Conservation (phyloP, 2,888 invertebrate genomes). For the Dioctria linearis region DNA sequence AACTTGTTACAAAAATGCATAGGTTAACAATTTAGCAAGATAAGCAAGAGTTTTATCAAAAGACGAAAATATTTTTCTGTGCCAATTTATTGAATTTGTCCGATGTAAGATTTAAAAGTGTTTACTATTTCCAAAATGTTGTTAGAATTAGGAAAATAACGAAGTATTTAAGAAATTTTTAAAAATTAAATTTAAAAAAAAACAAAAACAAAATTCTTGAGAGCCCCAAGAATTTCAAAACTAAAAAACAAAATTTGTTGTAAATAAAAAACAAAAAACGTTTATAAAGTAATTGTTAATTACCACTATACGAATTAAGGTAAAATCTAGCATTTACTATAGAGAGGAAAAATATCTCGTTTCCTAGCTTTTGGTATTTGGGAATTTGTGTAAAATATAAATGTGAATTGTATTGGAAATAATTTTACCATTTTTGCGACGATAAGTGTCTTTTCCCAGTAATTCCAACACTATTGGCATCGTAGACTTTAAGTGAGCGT, state of each 20-base stretch:
- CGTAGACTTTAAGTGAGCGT: slow-evolving; percentile 9
- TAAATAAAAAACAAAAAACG: not conserved
- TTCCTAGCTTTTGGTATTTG: slow-evolving; percentile 1
- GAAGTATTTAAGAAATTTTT: not conserved
- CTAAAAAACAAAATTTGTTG: slow-evolving; percentile 44
- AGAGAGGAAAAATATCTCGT: not conserved
- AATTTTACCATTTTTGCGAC: not conserved
- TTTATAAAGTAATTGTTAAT: too few species aligned
- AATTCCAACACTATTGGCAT: not conserved
- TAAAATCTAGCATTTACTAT: not conserved
- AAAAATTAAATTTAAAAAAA: slow-evolving; percentile 12
- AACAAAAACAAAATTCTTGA: slow-evolving; percentile 61
- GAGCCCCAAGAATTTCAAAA: slow-evolving; percentile 64
- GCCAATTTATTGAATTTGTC: slow-evolving; percentile 43
- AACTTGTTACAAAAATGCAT: not conserved
- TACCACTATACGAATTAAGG: too few species aligned
- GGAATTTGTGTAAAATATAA: not conserved
- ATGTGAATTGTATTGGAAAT: not conserved
- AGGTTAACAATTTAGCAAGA: not conserved
- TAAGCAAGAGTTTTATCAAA: slow-evolving; percentile 61
- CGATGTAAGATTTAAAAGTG: slow-evolving; percentile 39
- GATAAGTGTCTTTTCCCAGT: not conserved
- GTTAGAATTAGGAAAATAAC: not conserved
- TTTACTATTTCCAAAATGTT: slow-evolving; percentile 20
- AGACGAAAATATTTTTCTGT: slow-evolving; percentile 45